A percentile compares a stretch with the other conserved stretches of the same genome.
These are phyloP conservation scores for Trididemnum nubilum DNA, from an alignment of 23 tunicate genomes.

Conservation along the genomic window DNA sequence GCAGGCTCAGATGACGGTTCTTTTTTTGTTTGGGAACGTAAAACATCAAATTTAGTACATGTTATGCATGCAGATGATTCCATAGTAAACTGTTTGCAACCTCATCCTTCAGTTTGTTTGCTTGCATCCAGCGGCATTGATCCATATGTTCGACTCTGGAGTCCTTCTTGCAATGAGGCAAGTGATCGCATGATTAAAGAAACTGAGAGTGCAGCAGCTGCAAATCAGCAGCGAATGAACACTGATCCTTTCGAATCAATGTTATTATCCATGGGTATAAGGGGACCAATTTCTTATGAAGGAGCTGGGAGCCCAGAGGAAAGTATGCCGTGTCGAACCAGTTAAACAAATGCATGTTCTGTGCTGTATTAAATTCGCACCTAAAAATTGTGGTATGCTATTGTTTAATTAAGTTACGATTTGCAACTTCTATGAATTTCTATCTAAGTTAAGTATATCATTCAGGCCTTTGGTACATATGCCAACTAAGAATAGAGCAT, in stretches of 20 bases:
- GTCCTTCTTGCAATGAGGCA: constrained; percentile 29
- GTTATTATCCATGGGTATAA: constrained; percentile 78
- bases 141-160: constrained; percentile 71
- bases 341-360: too few species aligned
- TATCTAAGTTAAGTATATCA: too few species aligned
- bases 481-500: too few species aligned
- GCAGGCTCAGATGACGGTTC: constrained; percentile 97
- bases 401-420: too few species aligned
- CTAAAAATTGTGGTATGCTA: too few species aligned
- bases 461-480: too few species aligned
- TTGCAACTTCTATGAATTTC: too few species aligned
- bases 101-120: constrained; percentile 71
- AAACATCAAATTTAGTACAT: constrained; percentile 60
- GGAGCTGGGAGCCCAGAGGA: constrained; percentile 21
- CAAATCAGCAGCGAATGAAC: constrained; percentile 76
- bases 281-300: constrained; percentile 19
- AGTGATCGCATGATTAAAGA: constrained; percentile 45
- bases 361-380: too few species aligned
- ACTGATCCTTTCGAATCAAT: constrained; percentile 66
- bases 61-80: constrained; percentile 80
- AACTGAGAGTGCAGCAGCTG: constrained; percentile 56
- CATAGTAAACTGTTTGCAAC: constrained; percentile 93
- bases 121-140: constrained; percentile 97
- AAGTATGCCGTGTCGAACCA: constrained; percentile 52
- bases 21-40: constrained; percentile 85